Evolutionary conservation across 2,797 vertebrate species (phyloP), one percentile per base, ranked within the genome.

Genomic region (Cynopterus sphinx): DNA sequence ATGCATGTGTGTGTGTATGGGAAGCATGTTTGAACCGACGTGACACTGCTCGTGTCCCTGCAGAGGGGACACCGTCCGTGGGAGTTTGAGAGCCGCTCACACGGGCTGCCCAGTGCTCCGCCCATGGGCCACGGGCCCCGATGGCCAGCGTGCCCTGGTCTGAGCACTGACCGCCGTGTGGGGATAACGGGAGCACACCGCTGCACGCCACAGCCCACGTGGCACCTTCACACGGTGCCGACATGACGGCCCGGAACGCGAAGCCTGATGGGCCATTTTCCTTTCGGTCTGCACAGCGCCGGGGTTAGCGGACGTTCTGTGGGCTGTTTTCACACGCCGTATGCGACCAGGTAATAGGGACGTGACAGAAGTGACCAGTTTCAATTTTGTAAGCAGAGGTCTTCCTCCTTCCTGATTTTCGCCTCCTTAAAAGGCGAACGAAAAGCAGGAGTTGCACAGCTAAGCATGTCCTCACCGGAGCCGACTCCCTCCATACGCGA

Each of bases 11-110:
- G 93, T 55, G 63, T 61, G 33, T 39, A 67, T 88, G 78, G 53
- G 46, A 96, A 97, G 91, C 81, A 89, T 75, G 70, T 94, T 89
- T 82, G 63, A 36, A 74, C 78, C 75, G 83, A 93, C 87, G 82
- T 94, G 59, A 95, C 49, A 15, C 49, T 16, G 49, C 49, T 5
- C 4, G 49, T 49, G 49, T 16, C 49, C 49, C 49, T 49, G 49
- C 15, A 49, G 49, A 49, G 49, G 15, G 49, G 49, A 49, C 49
- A 16, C 15, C 49, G 49, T 16, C 49, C 15, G 13, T 5, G 49
- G 15, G 49, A 49, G 49, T 49, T 49, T 4, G 49, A 16, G 49
- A 5, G 49, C 15, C 49, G 15, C 49, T 49, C 15, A 4, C 49
- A 16, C 15, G 15, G 43, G 49, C 49, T 5, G 49, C 49, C 49